Percentiles rank a stretch among this genome's conserved stretches.
phyloP scores from a whole-genome alignment of 2,113 vertebrate species.

The Carollia perspicillata region DNA sequence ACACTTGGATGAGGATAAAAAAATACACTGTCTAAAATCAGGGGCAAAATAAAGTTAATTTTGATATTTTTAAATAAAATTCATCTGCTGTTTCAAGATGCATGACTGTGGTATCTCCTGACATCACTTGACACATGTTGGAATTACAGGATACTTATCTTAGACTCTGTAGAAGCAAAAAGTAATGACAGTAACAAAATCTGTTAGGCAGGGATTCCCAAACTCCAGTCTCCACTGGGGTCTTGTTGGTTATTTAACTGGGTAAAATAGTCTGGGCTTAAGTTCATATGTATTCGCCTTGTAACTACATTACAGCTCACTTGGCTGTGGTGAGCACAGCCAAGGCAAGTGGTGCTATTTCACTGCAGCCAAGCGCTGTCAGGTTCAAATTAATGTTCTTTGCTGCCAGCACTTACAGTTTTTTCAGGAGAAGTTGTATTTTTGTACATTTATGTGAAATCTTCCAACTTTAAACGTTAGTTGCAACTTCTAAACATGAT shows the following conservation, averaged over 20 bases:
- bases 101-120: neutral
- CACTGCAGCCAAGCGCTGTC: neutral
- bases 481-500: neutral
- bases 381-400: neutral
- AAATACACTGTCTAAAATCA: neutral
- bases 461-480: neutral
- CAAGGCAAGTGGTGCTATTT: neutral
- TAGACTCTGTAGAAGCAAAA: neutral
- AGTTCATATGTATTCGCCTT: neutral
- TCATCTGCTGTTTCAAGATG: neutral
- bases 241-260: neutral
- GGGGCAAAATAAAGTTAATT: neutral
- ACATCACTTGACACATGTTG: neutral
- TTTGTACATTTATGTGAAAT: slow-evolving; percentile 12
- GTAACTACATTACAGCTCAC: too few species aligned
- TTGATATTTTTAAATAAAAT: neutral
- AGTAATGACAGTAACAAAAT: neutral
- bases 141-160: neutral
- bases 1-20: too few species aligned
- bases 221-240: neutral
- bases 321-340: neutral
- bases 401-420: neutral
- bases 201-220: neutral
- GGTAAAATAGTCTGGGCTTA: neutral
- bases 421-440: neutral